Base-by-base conservation (phyloP, 2,888 invertebrate species). In the Hecatera dysodea region DNA sequence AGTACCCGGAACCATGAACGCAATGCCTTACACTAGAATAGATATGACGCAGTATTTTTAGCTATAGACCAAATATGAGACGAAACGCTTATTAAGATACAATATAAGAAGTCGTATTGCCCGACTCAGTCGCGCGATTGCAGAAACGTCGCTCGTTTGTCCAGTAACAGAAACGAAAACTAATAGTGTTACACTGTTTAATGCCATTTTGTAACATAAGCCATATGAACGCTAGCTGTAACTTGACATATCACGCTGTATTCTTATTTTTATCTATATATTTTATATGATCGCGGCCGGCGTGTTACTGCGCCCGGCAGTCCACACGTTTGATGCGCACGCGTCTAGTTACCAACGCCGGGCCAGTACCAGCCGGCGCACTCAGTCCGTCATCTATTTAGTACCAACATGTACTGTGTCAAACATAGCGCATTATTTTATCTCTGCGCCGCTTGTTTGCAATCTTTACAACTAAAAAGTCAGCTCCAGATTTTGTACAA, bases 191-290 rank as follows among this genome's bases (percentile, higher is more conserved):
- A 87, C 86, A 82, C 85, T 83, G 85, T 88, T 87, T 82, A 87
- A 91, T 89, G 91, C 91, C 91, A 91, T 90, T 90, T 87, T 87
- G 80, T 86, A 86, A 81, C 83, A 71, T 76, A 79, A 77, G 81
- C 79, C 80, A 77, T 67, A 76, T 76, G 87, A 86, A 86, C 82
- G 87, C 88, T 88, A 89, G 88, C 90, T 85, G 88, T 88, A 90
- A 92, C 87, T 87, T 86, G 85, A 93, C 93, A 93, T 93, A 93
- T 93, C 93, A 93, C 89, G 87, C 89, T 87, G 85, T 88, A 87
- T 90, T 88, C 76, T 87, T 86, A 82, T 73, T 87, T 86, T 77
- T 80, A 82, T 83, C 15, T 83, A 56, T 88, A 83, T 87, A 87
- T 86, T 79, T 82, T 73, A 80, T 72, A 82, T 67, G 1, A 50